phyloP scores from a whole-genome alignment of 2,888 invertebrate genomes.

The Eustalomyia histrio region DNA sequence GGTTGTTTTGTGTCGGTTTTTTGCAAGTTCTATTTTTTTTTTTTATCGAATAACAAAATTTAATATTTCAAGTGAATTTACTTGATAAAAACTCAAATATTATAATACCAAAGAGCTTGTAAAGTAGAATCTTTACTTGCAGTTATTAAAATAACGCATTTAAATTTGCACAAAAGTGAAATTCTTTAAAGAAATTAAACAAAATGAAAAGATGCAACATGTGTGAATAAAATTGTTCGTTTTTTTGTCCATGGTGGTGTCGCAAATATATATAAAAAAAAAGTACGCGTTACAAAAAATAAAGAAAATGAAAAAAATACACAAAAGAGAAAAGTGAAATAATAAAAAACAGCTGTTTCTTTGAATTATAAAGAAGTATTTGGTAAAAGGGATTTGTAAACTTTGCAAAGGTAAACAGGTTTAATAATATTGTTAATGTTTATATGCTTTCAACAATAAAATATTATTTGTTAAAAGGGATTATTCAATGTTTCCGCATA shows the following conservation, averaged over 20 bases:
- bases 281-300: conserved; percentile 6
- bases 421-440: background rate
- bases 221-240: conserved; percentile 49
- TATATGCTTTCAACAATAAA: background rate
- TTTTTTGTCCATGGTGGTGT: conserved; percentile 19
- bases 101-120: background rate
- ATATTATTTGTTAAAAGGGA: background rate
- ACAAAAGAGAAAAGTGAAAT: conserved; percentile 44
- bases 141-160: background rate
- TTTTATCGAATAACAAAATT: conserved; percentile 22
- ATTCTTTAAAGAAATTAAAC: conserved; percentile 1
- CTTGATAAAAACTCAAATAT: background rate
- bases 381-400: background rate
- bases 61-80: background rate
- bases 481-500: background rate
- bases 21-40: background rate
- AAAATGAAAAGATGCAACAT: conserved; percentile 54
- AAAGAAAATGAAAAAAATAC: conserved; percentile 47
- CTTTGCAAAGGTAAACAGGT: background rate
- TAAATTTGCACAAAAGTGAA: background rate
- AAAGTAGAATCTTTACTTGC: background rate
- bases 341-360: conserved; percentile 54
- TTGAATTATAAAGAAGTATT: background rate
- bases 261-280: conserved; percentile 22
- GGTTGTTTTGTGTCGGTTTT: conserved; percentile 25